These are phyloP conservation scores for Alosa alosa DNA, from an alignment of 2,113 vertebrate genomes.

Conservation along the genomic window DNA sequence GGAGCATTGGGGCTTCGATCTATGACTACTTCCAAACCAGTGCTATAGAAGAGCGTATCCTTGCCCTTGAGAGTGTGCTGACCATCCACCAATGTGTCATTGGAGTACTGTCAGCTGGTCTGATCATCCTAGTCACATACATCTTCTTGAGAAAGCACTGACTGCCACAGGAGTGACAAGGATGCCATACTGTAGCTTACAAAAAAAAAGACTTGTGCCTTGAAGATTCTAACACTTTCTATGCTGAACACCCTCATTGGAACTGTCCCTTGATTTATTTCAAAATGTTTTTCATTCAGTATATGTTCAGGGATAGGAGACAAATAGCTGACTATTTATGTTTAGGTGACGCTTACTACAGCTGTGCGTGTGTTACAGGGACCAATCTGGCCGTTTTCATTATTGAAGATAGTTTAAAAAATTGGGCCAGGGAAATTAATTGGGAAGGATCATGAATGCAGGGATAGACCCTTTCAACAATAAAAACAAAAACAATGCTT, in stretches of 20 bases:
- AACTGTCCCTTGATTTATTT: not conserved
- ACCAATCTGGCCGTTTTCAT: no score
- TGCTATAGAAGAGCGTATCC: slow-evolving; percentile 72
- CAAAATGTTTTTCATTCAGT: not conserved
- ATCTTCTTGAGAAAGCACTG: slow-evolving; percentile 67
- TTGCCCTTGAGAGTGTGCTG: slow-evolving; percentile 65
- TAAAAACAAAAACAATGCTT: no score
- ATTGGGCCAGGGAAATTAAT: no score
- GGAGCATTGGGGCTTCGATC: slow-evolving; percentile 66
- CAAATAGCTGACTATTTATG: not conserved
- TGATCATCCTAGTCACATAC: slow-evolving; percentile 67
- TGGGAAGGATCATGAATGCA: no score
- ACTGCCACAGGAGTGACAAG: not conserved
- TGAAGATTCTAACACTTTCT: not conserved
- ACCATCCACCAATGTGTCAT: slow-evolving; percentile 70
- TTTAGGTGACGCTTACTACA: not conserved
- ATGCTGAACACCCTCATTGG: not conserved
- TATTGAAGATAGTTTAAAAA: no score
- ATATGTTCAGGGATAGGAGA: not conserved
- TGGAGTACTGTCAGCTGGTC: slow-evolving; percentile 56
- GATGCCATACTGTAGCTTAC: not conserved
- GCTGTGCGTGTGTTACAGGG: no score
- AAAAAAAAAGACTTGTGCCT: not conserved
- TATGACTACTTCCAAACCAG: slow-evolving; percentile 73
- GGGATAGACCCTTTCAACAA: no score